phyloP scores from a whole-genome alignment of 2,113 vertebrate species.

The Lasiurus borealis region DNA sequence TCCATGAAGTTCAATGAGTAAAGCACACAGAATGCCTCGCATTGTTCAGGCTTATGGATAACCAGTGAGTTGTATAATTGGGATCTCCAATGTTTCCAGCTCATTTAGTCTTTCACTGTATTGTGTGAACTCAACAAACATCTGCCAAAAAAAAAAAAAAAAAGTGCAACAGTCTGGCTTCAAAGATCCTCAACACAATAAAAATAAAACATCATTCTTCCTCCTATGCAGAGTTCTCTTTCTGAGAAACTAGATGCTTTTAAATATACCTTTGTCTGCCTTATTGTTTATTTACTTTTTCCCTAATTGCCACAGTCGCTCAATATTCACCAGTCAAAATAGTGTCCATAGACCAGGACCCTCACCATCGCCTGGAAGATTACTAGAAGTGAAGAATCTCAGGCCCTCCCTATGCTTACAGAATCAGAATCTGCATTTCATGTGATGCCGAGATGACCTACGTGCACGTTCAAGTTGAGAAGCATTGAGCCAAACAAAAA shows the following conservation, averaged over 20 bases:
- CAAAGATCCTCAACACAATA: constrained; percentile 70
- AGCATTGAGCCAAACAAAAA: background rate
- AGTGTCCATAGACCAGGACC: background rate
- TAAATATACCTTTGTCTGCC: background rate
- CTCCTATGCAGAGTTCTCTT: background rate
- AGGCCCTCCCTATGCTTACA: rapidly evolving
- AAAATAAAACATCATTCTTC: constrained; percentile 50
- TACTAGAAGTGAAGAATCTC: background rate
- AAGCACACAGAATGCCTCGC: constrained; percentile 80
- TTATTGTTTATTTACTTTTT: background rate
- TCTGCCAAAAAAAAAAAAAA: constrained; percentile 74
- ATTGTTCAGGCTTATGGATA: constrained; percentile 85
- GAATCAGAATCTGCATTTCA: background rate
- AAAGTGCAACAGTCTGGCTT: constrained; percentile 69
- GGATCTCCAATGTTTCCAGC: constrained; percentile 86
- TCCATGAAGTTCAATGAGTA: constrained; percentile 88
- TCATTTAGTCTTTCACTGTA: constrained; percentile 86
- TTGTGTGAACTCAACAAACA: constrained; percentile 85
- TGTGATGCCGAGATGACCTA: background rate
- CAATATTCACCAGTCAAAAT: constrained; percentile 47
- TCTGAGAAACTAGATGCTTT: constrained; percentile 38
- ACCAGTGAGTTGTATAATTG: constrained; percentile 88
- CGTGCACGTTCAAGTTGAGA: background rate
- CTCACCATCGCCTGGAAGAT: background rate
- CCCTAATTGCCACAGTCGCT: background rate